These are phyloP conservation scores for Drosophila stalkeri DNA, from an alignment of 2,888 invertebrate genomes.

Conservation along the genomic window DNA sequence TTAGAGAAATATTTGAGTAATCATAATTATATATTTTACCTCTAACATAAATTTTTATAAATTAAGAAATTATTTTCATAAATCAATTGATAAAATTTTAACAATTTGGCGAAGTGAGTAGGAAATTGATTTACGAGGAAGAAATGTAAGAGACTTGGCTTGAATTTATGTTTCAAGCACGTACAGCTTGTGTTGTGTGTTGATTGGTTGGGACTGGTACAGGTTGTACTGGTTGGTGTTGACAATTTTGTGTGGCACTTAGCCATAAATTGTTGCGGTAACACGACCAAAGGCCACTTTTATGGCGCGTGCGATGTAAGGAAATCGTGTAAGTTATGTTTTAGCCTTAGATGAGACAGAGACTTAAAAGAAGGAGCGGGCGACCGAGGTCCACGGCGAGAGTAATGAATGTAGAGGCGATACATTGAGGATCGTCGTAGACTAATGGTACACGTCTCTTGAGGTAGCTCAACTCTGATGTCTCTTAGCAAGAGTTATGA, in stretches of 20 bases:
- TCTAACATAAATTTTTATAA: constrained; percentile 30
- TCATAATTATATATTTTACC: constrained; percentile 10
- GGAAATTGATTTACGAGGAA: constrained; percentile 44
- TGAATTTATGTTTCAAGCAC: constrained; percentile 7
- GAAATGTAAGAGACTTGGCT: background rate
- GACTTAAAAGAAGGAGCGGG: background rate
- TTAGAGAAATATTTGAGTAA: constrained; percentile 19
- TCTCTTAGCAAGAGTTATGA: constrained; percentile 1
- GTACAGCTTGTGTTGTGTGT: background rate
- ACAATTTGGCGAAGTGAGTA: constrained; percentile 28
- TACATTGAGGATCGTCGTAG: background rate
- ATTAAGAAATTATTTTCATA: constrained; percentile 48
- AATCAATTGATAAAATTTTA: constrained; percentile 34
- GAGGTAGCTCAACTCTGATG: constrained; percentile 25
- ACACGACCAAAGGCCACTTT: constrained; percentile 38
- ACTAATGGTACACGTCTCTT: constrained; percentile 11
- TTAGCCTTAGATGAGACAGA: background rate
- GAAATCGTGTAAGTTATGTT: constrained; percentile 68
- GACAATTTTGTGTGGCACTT: constrained; percentile 57
- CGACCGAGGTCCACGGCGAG: background rate
- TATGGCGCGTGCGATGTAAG: constrained; percentile 71
- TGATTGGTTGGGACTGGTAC: constrained; percentile 23
- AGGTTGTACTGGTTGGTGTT: constrained; percentile 65
- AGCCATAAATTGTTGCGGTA: constrained; percentile 62
- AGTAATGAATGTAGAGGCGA: constrained; percentile 1